Base-by-base conservation (phyloP, 2,888 invertebrate genomes). In the Dione juno region DNA sequence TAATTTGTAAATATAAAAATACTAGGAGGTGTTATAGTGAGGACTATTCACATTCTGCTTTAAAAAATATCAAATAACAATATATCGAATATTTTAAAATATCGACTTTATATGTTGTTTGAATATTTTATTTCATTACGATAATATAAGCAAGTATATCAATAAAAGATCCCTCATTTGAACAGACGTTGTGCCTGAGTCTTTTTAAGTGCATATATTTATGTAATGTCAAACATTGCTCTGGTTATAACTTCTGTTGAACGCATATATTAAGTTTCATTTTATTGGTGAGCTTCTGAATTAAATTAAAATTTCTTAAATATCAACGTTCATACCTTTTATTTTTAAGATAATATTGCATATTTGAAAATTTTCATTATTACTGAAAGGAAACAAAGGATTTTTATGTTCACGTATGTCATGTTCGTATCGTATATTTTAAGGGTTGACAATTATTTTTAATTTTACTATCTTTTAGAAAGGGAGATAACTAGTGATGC, bases 191-290 rank as follows among this genome's bases (percentile, higher is more conserved):
- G n/a, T n/a, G 28, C 14, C 41, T 21, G 54, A 37, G 16, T 19
- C 19, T 43, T 64, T 16, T 50, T 64, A 37, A 19, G 5, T 50
- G 48, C 64, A 64, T 48, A 50, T 50, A 64, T 64, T 61, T 61
- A 45, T 63, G 50, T 19, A 37, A 63, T 35, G 64, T 64, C 19
- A 64, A 64, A 14, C 16, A 64, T 50, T 64, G 64, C 64, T 48
- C 64, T 64, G 64, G 64, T 64, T 64, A 50, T 63, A 64, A 64
- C 64, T 64, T 64, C 64, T 64, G 64, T 64, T 64, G 48, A 64
- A 50, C 48, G 19, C 37, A 50, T 50, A 64, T 50, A 64, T 64
- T 16, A 50, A 50, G 48, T 64, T 64, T 64, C 64, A 50, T 64
- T 64, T 64, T 64, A 64, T 64, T 14, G 50, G 13, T 40, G 50